Base-by-base conservation (phyloP, 37 sponge, comb jelly and placozoan species). In the Cliona cf. orientalis region DNA sequence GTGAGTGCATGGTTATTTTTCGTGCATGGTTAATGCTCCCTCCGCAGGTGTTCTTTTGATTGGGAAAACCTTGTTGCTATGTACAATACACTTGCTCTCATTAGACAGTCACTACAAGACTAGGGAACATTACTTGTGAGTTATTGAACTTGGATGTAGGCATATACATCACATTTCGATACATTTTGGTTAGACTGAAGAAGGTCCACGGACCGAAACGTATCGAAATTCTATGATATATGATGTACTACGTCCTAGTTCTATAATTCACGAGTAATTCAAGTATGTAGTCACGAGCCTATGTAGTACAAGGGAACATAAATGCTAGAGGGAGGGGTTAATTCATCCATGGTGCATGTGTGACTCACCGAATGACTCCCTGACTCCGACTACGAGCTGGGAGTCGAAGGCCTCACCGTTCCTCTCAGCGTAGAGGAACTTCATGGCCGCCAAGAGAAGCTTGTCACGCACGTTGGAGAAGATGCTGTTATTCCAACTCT, bases 391-490 rank as follows among this genome's bases (percentile, higher is more conserved):
- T 45, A 95, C 92, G 0, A 95, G 90, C 58, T 88, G 92, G 0
- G 86, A 79, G 70, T 95, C 96, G 58, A 91, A 91, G 28, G 90
- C 92, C 61, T 95, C 96, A 45, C 96, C 96, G 38, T 70, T 72
- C n/a, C 96, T 76, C 74, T 95, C 96, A 31, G 66, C 59, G 40
- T 73, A 75, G 55, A 95, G 63, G 31, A 95, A 64, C n/a, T 85
- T 81, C 86, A 95, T 95, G 66, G 96, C 91, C 1, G 92, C 92
- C 7, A 78, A 74, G 32, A 86, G 89, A 23, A 95, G 80, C 61
- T 84, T 81, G 40, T 81, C 71, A 0, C 85, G 61, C 23, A 95
- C 71, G 42, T 56, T 80, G 44, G 62, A n/a, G 62, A 95, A 95
- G 41, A 92, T 92, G 55, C 82, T 61, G 67, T 66, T 78, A 72